Conservation (phyloP, 2,888 invertebrate species). For the Antitype chi region DNA sequence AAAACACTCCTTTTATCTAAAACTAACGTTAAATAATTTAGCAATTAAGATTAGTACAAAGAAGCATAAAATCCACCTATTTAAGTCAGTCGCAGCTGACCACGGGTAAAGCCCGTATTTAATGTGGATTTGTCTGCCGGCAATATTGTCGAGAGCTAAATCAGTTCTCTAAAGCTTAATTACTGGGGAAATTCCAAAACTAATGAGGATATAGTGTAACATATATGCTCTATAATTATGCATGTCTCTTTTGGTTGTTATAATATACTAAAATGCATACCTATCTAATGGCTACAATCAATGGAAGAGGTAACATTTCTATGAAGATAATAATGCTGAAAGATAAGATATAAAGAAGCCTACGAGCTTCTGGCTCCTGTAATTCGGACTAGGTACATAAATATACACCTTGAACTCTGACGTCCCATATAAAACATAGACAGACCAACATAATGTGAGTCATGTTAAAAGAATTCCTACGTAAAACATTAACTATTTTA, state of each 20-base stretch:
- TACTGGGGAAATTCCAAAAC: constrained; percentile 7
- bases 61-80: not conserved
- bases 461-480: constrained; percentile 38
- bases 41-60: constrained; percentile 15
- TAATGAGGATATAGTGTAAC: not conserved
- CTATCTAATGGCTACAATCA: no score
- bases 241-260: not conserved
- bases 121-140: not conserved
- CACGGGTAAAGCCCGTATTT: constrained; percentile 12
- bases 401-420: constrained; percentile 39
- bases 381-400: constrained; percentile 22
- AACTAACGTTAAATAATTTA: constrained; percentile 2
- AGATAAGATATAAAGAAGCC: no score
- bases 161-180: not conserved
- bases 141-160: constrained; percentile 6
- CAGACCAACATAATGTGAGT: constrained; percentile 34
- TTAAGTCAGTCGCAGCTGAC: not conserved
- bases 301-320: not conserved
- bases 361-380: constrained; percentile 17
- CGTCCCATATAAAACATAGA: constrained; percentile 31
- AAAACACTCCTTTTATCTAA: not conserved
- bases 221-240: not conserved
- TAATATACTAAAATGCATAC: not conserved
- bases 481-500: constrained; percentile 36
- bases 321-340: not conserved